Conservation (phyloP, 2,888 invertebrate genomes). For the Eupithecia centaureata region DNA sequence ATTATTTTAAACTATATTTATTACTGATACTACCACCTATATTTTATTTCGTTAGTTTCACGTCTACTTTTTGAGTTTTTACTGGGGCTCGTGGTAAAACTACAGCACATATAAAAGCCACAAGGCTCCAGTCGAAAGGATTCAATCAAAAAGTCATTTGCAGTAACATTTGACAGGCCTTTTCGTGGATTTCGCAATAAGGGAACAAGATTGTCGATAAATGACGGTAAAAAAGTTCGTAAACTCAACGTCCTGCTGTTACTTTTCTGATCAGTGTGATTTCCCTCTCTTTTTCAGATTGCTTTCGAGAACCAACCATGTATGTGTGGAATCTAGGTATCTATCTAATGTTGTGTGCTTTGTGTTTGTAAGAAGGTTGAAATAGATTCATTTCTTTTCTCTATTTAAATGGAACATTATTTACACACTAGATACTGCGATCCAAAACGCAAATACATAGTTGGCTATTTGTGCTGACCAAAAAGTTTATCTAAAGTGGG, state of each 20-base stretch:
- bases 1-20: no score
- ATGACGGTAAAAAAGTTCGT: constrained; percentile 42
- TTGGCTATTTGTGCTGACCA: no score
- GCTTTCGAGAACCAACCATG: constrained; percentile 13
- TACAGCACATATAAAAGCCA: constrained; percentile 47
- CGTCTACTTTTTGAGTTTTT: neutral
- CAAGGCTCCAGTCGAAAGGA: constrained; percentile 45
- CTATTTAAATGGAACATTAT: neutral
- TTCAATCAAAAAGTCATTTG: constrained; percentile 61
- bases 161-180: constrained; percentile 40
- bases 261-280: constrained; percentile 27
- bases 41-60: neutral
- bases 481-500: no score
- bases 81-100: neutral
- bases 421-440: no score
- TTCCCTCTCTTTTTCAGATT: constrained; percentile 14
- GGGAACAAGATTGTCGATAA: constrained; percentile 44
- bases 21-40: neutral
- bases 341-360: neutral
- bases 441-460: no score
- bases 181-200: constrained; percentile 40
- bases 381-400: neutral
- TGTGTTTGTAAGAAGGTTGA: neutral
- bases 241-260: constrained; percentile 36
- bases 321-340: neutral